These are phyloP conservation scores for Nothoprocta pentlandii DNA, from an alignment of 2,113 vertebrate species.

Conservation along the genomic window DNA sequence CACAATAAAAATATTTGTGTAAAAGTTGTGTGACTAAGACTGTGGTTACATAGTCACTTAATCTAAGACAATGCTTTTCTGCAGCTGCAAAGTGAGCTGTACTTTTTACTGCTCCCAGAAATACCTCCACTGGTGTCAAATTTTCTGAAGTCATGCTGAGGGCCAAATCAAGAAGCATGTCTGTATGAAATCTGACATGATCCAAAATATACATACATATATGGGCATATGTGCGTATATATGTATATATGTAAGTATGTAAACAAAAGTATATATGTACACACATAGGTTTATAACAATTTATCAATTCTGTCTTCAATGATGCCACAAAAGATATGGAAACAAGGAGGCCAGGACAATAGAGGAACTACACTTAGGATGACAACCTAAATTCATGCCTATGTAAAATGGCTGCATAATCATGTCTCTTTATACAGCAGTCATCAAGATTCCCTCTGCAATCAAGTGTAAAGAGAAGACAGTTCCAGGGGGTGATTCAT, in stretches of 20 bases:
- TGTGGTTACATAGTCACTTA: background rate
- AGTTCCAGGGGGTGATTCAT: conserved; percentile 55
- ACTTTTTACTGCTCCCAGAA: background rate
- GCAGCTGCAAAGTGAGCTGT: background rate
- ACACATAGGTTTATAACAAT: background rate
- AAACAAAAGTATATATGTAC: background rate
- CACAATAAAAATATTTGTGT: background rate
- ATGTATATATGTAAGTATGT: too few species aligned
- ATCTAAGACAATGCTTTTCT: background rate
- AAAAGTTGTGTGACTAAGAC: background rate
- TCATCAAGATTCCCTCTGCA: conserved; percentile 52
- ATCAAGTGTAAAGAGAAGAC: conserved; percentile 56
- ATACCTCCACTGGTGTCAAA: background rate
- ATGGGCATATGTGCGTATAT: background rate
- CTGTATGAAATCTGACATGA: background rate
- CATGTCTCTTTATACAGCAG: conserved; percentile 18
- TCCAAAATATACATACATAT: rapidly evolving
- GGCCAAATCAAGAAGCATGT: background rate
- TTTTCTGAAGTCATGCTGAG: background rate
- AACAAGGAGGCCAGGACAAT: background rate
- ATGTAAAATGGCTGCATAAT: conserved; percentile 42
- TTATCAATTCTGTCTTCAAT: background rate
- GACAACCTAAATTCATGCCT: conserved; percentile 35
- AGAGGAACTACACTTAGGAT: background rate
- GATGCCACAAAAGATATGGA: background rate